Conservation (phyloP, 2,888 invertebrate species). For the Tolmerus cingulatus region DNA sequence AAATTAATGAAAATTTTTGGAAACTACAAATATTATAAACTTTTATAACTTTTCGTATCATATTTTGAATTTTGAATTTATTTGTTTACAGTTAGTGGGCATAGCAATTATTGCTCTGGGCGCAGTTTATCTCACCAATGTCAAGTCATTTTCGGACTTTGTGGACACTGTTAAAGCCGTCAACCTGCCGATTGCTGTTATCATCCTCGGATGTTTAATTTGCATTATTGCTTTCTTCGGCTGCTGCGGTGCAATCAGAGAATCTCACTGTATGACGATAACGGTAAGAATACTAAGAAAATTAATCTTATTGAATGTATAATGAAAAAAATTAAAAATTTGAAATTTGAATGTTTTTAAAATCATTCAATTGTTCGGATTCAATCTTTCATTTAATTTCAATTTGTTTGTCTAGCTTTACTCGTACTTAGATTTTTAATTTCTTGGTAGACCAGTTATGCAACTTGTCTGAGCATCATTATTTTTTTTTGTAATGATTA, state of each 20-base stretch:
- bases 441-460: not conserved
- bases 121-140: conserved; percentile 70
- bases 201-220: conserved; percentile 74
- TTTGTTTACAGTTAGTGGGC: conserved; percentile 71
- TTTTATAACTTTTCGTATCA: not conserved
- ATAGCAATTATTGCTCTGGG: conserved; percentile 74
- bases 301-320: not conserved
- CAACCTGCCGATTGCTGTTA: conserved; percentile 70
- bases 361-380: no score
- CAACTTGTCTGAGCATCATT: not conserved
- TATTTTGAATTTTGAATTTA: not conserved
- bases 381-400: no score
- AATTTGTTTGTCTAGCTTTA: no score
- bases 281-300: conserved; percentile 68
- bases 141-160: conserved; percentile 64
- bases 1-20: not conserved
- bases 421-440: no score
- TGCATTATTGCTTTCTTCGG: conserved; percentile 88
- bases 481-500: not conserved
- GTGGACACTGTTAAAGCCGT: conserved; percentile 62
- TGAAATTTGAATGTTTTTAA: no score
- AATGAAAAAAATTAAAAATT: not conserved
- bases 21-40: no score
- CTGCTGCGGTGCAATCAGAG: conserved; percentile 88
- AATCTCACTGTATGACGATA: conserved; percentile 88